phyloP scores from a whole-genome alignment of 2,113 vertebrate species.

The Prochilodus magdalenae region DNA sequence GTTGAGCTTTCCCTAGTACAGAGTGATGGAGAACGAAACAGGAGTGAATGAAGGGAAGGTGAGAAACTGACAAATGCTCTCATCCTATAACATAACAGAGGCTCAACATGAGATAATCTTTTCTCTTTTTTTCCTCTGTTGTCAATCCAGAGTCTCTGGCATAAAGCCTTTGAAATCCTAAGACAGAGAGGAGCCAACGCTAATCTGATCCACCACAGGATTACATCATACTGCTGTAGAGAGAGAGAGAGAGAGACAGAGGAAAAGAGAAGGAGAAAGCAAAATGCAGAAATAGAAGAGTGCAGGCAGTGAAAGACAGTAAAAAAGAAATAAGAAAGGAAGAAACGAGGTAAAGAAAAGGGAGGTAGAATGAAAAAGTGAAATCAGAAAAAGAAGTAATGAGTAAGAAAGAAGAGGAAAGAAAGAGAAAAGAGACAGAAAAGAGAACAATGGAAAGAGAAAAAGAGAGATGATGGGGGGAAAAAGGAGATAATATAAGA shows the following conservation, averaged over 20 bases:
- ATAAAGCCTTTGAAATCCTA: slow-evolving; percentile 49
- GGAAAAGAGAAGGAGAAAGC: not conserved
- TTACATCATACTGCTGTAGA: slow-evolving; percentile 56
- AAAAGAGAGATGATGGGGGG: not conserved
- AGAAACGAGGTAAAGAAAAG: not conserved
- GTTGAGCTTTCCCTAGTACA: too few relatives aligned
- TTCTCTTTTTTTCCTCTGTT: slow-evolving; percentile 61
- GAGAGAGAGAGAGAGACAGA: not conserved
- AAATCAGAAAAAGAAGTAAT: too few relatives aligned
- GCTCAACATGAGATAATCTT: slow-evolving; percentile 54
- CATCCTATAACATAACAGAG: slow-evolving; percentile 66
- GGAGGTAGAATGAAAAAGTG: not conserved
- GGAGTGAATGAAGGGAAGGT: slow-evolving; percentile 28
- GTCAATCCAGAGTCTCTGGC: slow-evolving; percentile 65
- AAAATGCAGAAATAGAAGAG: not conserved
- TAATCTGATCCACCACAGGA: slow-evolving; percentile 57
- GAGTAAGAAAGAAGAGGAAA: too few relatives aligned
- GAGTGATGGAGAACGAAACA: too few relatives aligned
- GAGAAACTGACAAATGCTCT: slow-evolving; percentile 49
- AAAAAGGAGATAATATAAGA: not conserved
- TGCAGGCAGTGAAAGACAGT: not conserved
- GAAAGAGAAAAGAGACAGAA: not conserved
- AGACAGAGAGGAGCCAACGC: slow-evolving; percentile 45
- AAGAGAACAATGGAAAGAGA: too few relatives aligned
- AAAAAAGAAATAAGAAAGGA: not conserved